These are phyloP conservation scores for Electrophaes corylata DNA, from an alignment of 2,888 invertebrate genomes.

Conservation along the genomic window DNA sequence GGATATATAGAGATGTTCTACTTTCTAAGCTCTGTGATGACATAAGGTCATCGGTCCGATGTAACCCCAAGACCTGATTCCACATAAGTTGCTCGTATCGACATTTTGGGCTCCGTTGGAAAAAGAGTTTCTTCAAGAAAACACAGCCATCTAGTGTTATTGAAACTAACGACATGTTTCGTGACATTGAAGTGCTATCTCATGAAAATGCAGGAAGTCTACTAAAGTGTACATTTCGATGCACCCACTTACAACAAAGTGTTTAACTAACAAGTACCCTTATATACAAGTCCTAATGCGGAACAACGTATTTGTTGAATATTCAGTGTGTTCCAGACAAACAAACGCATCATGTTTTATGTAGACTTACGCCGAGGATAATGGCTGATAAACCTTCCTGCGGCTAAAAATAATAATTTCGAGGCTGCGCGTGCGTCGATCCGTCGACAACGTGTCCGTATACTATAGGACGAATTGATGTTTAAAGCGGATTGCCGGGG, in stretches of 20 bases:
- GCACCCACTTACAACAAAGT: slow-evolving; percentile 22
- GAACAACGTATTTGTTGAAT: slow-evolving; percentile 51
- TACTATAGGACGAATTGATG: slow-evolving; percentile 30
- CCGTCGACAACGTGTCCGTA: slow-evolving; percentile 33
- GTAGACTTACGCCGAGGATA: slow-evolving; percentile 67
- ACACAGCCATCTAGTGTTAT: background rate
- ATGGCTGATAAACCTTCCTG: slow-evolving; percentile 74
- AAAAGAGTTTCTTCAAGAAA: background rate
- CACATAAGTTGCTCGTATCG: background rate
- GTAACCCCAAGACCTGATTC: background rate
- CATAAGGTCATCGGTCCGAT: background rate
- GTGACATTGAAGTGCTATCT: slow-evolving; percentile 19
- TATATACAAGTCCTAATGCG: slow-evolving; percentile 44
- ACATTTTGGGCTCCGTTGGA: background rate
- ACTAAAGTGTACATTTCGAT: slow-evolving; percentile 19
- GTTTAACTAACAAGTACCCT: slow-evolving; percentile 29
- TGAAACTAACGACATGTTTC: background rate
- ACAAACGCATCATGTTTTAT: slow-evolving; percentile 59
- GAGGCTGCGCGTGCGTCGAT: slow-evolving; percentile 77
- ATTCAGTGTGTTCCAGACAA: slow-evolving; percentile 50
- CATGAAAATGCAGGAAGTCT: slow-evolving; percentile 16
- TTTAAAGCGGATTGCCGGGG: slow-evolving; percentile 6
- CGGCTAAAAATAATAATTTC: slow-evolving; percentile 77
- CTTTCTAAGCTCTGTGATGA: background rate
- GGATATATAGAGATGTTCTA: background rate